Evolutionary conservation across 2,113 vertebrate species (phyloP), one percentile per base, ranked within the genome.

Genomic region (Anolis carolinensis): DNA sequence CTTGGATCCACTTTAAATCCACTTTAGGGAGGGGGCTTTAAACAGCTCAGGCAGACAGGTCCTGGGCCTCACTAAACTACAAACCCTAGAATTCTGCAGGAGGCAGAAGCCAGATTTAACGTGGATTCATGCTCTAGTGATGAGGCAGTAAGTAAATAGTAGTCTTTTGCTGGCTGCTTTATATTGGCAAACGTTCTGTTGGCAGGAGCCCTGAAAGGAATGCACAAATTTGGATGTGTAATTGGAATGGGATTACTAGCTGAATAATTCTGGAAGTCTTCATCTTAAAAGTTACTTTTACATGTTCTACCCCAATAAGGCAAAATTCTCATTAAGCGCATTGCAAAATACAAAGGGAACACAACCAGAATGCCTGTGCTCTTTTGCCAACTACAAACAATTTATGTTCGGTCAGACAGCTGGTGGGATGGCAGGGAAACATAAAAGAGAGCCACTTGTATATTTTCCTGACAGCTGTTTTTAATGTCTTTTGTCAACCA

Each of bases 381-480:
- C 89, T 75, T 92, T 91, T 89, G n/a, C 87, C 92, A 94, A 93
- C 92, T n/a, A n/a, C 89, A 90, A 91, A 90, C 81, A 79, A 85
- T 93, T 93, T 91, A 93, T 92, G 88, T 62, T 67, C 82, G 88
- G 85, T 92, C 88, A 92, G 91, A 92, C 92, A 96, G 90, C 92
- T 94, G 93, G 74, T 93, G 80, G 89, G 89, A 92, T 27, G 20
- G 63, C 14, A 25, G 86, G 36, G 44, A 90, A 86, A 90, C 88
- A 89, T 87, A 75, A 36, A 79, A 90, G 79, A 1, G 74, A 91
- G 89, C 89, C 87, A 91, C 92, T 92, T 92, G 86, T 91, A 88
- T 20, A 63, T 92, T 39, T n/a, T 88, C 91, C 93, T 92, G 93
- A 94, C 4, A 90, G 90, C 93, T 96, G 92, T 91, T 95, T 94